Evolutionary conservation across 1,140 invertebrate species (phyloP), one percentile per base, ranked within the genome.

Genomic region (Anadara kagoshimensis): DNA sequence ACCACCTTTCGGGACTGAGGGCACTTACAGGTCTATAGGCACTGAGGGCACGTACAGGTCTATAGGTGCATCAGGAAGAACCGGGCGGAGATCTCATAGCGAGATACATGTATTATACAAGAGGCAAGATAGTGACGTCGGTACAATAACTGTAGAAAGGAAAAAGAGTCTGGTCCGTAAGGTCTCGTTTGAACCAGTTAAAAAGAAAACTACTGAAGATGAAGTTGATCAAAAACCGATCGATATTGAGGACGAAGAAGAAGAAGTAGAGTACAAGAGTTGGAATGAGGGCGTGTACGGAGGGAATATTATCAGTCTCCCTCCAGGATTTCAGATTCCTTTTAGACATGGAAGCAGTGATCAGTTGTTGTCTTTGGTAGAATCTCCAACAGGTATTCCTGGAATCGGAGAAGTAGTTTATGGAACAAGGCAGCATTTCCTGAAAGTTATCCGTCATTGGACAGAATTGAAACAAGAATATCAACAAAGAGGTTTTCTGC

Each of bases 321-420:
- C 29, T 26, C 29, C 49, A 18, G 4, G 18, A 51, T 49, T 18
- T 24, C 22, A 26, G 18, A 44, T 14, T 8, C 3, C 59, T 20
- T 26, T 29, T 4, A 18, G 24, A 47, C 54, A 18, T n/a, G 41
- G n/a, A 0, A 22, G n/a, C 1, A 22, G 51, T 20, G 44, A 43
- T 43, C 61, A 69, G 49, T 61, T 70, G 26, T 18, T 16, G 14
- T 75, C 73, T 0, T 54, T 75, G 14, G 49, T 53, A 22, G 68
- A 70, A 20, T 70, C 49, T 62, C 62, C 73, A 12, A 61, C 44
- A 7, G 73, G 73, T 45, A 29, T 44, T 10, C 73, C 73, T 22
- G 73, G 73, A 11, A 75, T 75, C 53, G 62, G 80, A 26, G 83
- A 84, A 47, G 85, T 86, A 8, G 82, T 86, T 14, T 85, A 82